These are phyloP conservation scores for Saturnia japonica DNA, from an alignment of 2,888 invertebrate species.

Conservation along the genomic window DNA sequence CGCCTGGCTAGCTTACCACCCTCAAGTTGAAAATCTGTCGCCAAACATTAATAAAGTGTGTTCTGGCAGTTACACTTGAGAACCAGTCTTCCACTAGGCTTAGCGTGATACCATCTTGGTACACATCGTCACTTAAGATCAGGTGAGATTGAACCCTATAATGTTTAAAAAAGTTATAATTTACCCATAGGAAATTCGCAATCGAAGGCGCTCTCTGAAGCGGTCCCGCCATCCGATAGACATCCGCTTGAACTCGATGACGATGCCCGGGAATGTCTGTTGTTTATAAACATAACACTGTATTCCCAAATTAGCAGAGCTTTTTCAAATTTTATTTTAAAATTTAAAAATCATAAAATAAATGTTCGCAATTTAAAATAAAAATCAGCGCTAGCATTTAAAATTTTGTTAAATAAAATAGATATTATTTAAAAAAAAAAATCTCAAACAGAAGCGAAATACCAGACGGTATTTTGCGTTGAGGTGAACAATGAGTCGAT, in stretches of 20 bases:
- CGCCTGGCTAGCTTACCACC: too few species aligned
- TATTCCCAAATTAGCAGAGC: neutral
- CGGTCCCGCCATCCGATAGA: slow-evolving; percentile 88
- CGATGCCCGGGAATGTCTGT: slow-evolving; percentile 88
- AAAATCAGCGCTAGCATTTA: neutral
- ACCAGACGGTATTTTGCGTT: too few species aligned
- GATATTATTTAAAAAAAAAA: neutral
- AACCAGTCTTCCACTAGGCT: too few species aligned
- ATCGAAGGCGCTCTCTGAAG: slow-evolving; percentile 88
- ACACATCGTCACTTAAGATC: too few species aligned
- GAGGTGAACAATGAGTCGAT: too few species aligned
- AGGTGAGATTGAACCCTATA: too few species aligned
- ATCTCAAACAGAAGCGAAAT: neutral
- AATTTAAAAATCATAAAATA: neutral
- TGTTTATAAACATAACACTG: slow-evolving; percentile 11
- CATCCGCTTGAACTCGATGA: slow-evolving; percentile 94
- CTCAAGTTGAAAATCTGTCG: too few species aligned
- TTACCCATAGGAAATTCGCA: slow-evolving; percentile 88
- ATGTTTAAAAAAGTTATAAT: slow-evolving; percentile 32
- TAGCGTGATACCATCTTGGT: too few species aligned
- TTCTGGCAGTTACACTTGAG: too few species aligned
- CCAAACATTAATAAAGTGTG: too few species aligned
- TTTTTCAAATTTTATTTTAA: neutral
- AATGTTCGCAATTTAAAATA: neutral
- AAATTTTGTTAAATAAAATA: neutral